Evolutionary conservation across 2,113 vertebrate species (phyloP).

Genomic region (Panurus biarmicus): DNA sequence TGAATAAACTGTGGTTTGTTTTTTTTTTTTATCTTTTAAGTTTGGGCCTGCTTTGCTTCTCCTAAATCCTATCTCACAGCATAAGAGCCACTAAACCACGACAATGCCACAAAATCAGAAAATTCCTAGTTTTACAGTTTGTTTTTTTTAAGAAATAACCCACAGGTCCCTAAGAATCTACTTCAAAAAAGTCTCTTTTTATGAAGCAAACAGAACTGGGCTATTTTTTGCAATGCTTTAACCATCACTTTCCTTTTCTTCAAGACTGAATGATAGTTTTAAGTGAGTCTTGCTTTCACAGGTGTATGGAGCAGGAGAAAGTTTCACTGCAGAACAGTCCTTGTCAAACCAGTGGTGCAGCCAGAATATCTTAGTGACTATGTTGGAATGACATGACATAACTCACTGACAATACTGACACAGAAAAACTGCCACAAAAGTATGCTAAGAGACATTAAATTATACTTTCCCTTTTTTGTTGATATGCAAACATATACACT

Average conservation of each 20-base stretch:
- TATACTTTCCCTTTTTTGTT: background rate
- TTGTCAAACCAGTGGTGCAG: background rate
- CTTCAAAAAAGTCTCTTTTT: background rate
- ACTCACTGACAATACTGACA: background rate
- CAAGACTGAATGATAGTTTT: background rate
- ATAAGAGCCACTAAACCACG: no score
- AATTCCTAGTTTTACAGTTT: background rate
- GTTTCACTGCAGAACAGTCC: background rate
- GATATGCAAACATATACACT: background rate
- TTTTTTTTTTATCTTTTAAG: no score
- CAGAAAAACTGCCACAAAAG: background rate
- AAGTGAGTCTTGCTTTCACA: background rate
- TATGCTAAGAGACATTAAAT: background rate
- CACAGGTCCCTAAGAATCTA: background rate
- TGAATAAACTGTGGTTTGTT: no score
- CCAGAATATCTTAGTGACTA: background rate
- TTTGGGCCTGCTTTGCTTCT: no score
- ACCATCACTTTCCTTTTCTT: background rate
- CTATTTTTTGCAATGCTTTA: background rate
- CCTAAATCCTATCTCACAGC: no score
- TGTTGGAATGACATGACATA: background rate
- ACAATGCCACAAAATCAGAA: background rate
- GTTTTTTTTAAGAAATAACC: background rate
- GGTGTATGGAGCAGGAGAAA: background rate
- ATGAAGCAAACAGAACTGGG: background rate